Base-by-base conservation (phyloP, 2,888 invertebrate genomes). In the Carabus problematicus region DNA sequence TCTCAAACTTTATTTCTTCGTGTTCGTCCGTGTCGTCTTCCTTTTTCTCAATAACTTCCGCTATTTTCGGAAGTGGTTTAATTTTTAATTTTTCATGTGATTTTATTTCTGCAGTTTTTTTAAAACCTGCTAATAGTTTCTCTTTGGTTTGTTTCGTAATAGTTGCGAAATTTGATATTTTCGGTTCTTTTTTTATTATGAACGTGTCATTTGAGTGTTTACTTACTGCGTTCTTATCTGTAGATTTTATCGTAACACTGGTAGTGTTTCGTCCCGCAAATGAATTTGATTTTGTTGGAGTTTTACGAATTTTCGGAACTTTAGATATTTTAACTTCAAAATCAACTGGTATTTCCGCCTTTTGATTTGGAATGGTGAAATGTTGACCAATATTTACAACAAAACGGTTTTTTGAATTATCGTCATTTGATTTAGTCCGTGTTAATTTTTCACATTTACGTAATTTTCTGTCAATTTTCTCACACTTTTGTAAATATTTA, bases 391-490 rank as follows among this genome's bases (percentile, higher is more conserved):
- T 82, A 69, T 82, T 82, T 14, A 82, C 81, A 14, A 82, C 81
- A 72, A 82, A 82, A 52, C 82, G 73, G 71, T 80, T 80, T 19
- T 77, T 77, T 12, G 72, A 73, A 55, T 73, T 72, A 1, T 72
- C 71, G 60, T 71, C 73, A 11, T 70, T 70, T 42, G 73, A 70
- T 72, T 75, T 75, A 12, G 69, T 70, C 47, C 74, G 70, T 55
- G 64, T 71, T 62, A 74, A 77, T 73, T 75, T 78, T 59, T 82
- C 81, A 68, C 78, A 81, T 74, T 80, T 84, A 43, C 91, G 82
- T 66, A 91, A 79, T 78, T 90, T 90, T 68, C 88, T 87, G 78
- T 91, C 91, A 75, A 91, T 91, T 73, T 87, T 86, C 78, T 91
- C 91, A 70, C 88, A 90, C 76, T 88, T 89, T 75, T 88, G 86